Evolutionary conservation across 2,113 vertebrate species (phyloP), one percentile per base, ranked within the genome.

Genomic region (Picathartes gymnocephalus): DNA sequence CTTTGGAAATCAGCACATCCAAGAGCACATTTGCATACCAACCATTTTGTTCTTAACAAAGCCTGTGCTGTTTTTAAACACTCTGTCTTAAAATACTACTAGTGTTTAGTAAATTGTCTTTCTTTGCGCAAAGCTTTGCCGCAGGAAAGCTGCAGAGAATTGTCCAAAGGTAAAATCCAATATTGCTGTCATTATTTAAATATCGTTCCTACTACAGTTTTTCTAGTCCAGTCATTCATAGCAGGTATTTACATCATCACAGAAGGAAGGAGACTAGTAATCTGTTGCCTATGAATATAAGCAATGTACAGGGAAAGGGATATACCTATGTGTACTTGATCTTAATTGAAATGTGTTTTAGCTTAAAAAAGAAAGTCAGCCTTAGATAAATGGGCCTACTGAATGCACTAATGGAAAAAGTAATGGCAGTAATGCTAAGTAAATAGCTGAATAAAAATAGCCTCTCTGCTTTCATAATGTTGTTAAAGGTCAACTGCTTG

Each of bases 41-140:
- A 51, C 68, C 84, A 42, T 90, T 93, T 69, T 21, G 57, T 94
- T 92, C 86, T 71, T 80, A 86, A 78, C 86, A 90, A 88, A 95
- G 83, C 65, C 89, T 89, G 68, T 96, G 93, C 95, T 94, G 68
- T 96, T 91, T 96, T 96, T 93, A 70, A 80, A 96, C 90, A 28
- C 85, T 81, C 94, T 7, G 4, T 87, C 35, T 92, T 97, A 71
- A 92, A 48, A n/a, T 93, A 95, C 89, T 97, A 54, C 80, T 92
- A 92, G 85, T 96, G 91, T 98, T 97, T 98, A 98, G 98, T 97
- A 91, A 96, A 96, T 95, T 98, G 96, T 98, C 98, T 98, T 97
- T 98, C 90, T 98, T 98, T 98, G 97, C 93, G 88, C 97, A 98
- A 98, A 98, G 98, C 98, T 98, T 98, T 98, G 98, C 98, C 98